These are phyloP conservation scores for Oryzias curvinotus DNA, from an alignment of 2,113 vertebrate genomes.

Conservation along the genomic window DNA sequence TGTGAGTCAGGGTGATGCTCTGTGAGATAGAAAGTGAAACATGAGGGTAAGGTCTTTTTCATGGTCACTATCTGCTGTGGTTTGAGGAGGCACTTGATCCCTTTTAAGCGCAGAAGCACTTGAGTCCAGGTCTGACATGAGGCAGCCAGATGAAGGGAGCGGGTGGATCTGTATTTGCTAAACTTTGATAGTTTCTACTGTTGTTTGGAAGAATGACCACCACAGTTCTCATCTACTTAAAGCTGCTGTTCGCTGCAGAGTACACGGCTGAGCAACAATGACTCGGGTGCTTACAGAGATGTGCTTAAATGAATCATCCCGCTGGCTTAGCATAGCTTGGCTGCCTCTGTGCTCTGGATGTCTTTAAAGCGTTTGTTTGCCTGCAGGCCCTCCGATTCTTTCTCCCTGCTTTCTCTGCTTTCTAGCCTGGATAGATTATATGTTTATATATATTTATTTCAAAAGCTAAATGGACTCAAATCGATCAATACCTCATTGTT, in stretches of 20 bases:
- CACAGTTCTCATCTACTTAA: constrained; percentile 50
- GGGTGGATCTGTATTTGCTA: constrained; percentile 33
- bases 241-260: constrained; percentile 51
- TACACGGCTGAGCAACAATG: constrained; percentile 64
- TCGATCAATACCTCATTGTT: constrained; percentile 80
- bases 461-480: constrained; percentile 79
- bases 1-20: constrained; percentile 57
- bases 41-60: constrained; percentile 54
- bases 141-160: constrained; percentile 30
- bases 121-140: constrained; percentile 42
- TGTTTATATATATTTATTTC: constrained; percentile 66
- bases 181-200: constrained; percentile 64
- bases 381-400: constrained; percentile 69
- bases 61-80: constrained; percentile 46
- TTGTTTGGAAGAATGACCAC: constrained; percentile 62
- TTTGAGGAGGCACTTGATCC: constrained; percentile 62
- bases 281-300: constrained; percentile 69
- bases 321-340: constrained; percentile 78
- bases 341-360: constrained; percentile 71
- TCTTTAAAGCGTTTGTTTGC: constrained; percentile 75
- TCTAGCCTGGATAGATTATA: constrained; percentile 69
- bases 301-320: constrained; percentile 78
- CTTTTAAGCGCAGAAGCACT: constrained; percentile 40
- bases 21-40: constrained; percentile 55
- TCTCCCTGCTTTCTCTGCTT: constrained; percentile 63